Evolutionary conservation across 2,797 vertebrate genomes (phyloP).

Genomic region (Lepidocolaptes lacrymiger): DNA sequence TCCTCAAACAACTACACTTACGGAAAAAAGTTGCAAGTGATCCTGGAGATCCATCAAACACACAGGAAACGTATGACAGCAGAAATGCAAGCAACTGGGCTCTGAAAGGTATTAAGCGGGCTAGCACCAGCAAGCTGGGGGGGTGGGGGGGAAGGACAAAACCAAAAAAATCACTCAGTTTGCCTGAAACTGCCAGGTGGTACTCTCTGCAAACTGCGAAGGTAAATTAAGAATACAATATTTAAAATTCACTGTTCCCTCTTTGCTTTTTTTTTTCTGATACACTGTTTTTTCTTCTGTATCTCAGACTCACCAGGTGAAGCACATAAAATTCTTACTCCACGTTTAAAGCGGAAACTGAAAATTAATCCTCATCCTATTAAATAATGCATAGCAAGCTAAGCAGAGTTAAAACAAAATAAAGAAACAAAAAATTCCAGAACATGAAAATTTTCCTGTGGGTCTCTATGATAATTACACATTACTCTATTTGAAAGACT

Average conservation of each 20-base stretch:
- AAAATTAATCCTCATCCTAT: neutral
- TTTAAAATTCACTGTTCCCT: constrained; percentile 1
- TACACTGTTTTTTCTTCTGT: neutral
- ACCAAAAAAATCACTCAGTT: too few species aligned
- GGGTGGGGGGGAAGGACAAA: too few species aligned
- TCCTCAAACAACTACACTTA: too few species aligned
- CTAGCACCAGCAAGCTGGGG: too few species aligned
- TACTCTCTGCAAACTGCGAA: neutral
- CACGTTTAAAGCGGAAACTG: neutral
- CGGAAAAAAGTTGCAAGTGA: too few species aligned
- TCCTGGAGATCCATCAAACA: too few species aligned
- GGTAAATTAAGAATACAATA: neutral
- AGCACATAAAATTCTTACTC: neutral
- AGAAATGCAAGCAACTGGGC: too few species aligned
- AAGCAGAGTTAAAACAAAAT: neutral
- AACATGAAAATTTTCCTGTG: neutral
- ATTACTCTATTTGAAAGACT: neutral
- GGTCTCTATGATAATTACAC: neutral
- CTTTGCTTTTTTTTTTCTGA: neutral
- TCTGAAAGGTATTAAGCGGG: too few species aligned
- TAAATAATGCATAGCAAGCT: neutral
- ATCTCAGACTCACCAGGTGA: neutral
- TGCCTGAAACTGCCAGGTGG: too few species aligned
- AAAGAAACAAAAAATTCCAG: neutral
- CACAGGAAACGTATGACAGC: too few species aligned